A percentile compares a stretch with the other conserved stretches of the same genome.
These are phyloP conservation scores for Drosophila bifasciata DNA, from an alignment of 1,140 invertebrate genomes.

Conservation along the genomic window DNA sequence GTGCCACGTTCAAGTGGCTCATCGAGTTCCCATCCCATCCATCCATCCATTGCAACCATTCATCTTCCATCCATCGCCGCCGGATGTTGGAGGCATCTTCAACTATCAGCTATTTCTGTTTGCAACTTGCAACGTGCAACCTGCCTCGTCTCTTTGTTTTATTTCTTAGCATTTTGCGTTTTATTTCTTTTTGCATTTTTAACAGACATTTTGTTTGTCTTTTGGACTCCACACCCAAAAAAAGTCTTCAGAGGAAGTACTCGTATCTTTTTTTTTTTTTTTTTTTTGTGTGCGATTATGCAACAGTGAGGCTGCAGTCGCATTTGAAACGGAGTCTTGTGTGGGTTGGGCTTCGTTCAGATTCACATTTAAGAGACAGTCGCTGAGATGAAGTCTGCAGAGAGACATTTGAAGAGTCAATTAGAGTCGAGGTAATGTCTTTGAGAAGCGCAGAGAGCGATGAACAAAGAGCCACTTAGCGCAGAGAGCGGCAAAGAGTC, in stretches of 20 bases:
- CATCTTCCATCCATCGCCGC: constrained; percentile 30
- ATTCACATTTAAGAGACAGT: background rate
- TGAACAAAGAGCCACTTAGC: too few species aligned
- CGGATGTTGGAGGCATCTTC: constrained; percentile 44
- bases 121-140: constrained; percentile 9
- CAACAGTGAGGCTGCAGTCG: constrained; percentile 1
- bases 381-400: background rate
- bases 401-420: background rate
- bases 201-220: constrained; percentile 31
- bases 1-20: constrained; percentile 54
- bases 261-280: too few species aligned
- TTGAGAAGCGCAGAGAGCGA: background rate
- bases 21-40: constrained; percentile 39
- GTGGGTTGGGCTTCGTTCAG: too few species aligned
- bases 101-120: constrained; percentile 48
- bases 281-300: constrained; percentile 19
- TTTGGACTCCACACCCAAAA: constrained; percentile 30
- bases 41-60: constrained; percentile 15
- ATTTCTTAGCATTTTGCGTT: constrained; percentile 22
- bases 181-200: constrained; percentile 25
- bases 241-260: constrained; percentile 26
- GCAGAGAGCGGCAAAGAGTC: background rate
- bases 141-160: constrained; percentile 10
- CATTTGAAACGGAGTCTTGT: background rate
- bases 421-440: background rate